These are phyloP conservation scores for Trichogramma evanescens DNA, from an alignment of 2,888 invertebrate genomes.

Conservation along the genomic window DNA sequence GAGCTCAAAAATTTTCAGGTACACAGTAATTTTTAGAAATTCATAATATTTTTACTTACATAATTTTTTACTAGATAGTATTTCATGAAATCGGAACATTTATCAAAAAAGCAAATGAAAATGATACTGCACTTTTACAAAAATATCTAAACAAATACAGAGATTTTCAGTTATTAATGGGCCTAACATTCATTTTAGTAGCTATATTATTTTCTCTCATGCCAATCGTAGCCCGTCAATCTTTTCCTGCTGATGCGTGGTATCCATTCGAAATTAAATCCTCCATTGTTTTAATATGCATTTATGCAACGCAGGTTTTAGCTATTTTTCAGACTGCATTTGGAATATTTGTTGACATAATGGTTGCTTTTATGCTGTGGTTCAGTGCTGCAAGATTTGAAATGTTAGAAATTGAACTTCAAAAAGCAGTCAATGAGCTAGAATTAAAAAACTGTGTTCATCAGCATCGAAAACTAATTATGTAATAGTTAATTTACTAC, in stretches of 20 bases:
- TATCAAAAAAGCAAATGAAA: constrained; percentile 14
- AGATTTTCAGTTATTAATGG: constrained; percentile 25
- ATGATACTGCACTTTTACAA: constrained; percentile 25
- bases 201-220: constrained; percentile 26
- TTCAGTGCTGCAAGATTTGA: constrained; percentile 31
- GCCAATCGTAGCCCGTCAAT: constrained; percentile 29
- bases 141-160: constrained; percentile 31
- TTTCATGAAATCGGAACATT: constrained; percentile 28
- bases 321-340: constrained; percentile 29
- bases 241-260: constrained; percentile 32
- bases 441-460: constrained; percentile 26
- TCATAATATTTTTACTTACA: not conserved
- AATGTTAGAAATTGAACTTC: constrained; percentile 26
- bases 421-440: not conserved
- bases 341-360: constrained; percentile 27
- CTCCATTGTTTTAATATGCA: constrained; percentile 14
- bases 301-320: constrained; percentile 30
- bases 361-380: constrained; percentile 32
- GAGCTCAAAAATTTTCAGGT: constrained; percentile 29
- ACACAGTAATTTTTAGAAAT: not conserved
- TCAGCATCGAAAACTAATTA: constrained; percentile 29
- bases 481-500: constrained; percentile 21
- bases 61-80: constrained; percentile 22
- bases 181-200: constrained; percentile 27
- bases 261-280: constrained; percentile 34